These are phyloP conservation scores for Harpalus rubripes DNA, from an alignment of 2,888 invertebrate genomes.

Conservation along the genomic window DNA sequence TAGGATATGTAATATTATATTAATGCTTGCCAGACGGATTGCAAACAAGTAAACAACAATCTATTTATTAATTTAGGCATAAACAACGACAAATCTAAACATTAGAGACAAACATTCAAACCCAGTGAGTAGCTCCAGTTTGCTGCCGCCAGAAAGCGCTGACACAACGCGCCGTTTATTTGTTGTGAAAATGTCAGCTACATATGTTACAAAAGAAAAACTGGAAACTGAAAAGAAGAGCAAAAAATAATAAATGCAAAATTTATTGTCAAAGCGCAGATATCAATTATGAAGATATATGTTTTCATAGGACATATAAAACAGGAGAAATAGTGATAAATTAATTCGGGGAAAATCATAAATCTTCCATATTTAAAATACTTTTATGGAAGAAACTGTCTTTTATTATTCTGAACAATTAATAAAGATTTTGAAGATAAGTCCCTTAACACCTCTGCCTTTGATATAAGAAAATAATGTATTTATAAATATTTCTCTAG, in stretches of 20 bases:
- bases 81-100: background rate
- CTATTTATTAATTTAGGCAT: background rate
- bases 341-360: too few relatives aligned
- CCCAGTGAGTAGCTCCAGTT: background rate
- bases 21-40: background rate
- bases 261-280: constrained; percentile 8
- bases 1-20: background rate
- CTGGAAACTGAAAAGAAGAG: background rate
- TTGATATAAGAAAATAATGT: too few relatives aligned
- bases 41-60: background rate
- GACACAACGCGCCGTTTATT: constrained; percentile 16
- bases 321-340: background rate
- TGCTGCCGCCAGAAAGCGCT: background rate
- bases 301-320: background rate
- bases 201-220: background rate
- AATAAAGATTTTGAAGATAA: too few relatives aligned
- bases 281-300: constrained; percentile 1
- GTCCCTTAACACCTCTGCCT: too few relatives aligned
- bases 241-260: constrained; percentile 5
- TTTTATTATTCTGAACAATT: too few relatives aligned
- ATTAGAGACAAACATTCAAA: background rate
- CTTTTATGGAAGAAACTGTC: too few relatives aligned
- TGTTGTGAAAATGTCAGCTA: constrained; percentile 15
- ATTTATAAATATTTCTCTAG: too few relatives aligned
- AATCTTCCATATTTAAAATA: too few relatives aligned